Evolutionary conservation across 2,888 invertebrate species (phyloP), one percentile per base, ranked within the genome.

Genomic region (Priocnemis perturbator): DNA sequence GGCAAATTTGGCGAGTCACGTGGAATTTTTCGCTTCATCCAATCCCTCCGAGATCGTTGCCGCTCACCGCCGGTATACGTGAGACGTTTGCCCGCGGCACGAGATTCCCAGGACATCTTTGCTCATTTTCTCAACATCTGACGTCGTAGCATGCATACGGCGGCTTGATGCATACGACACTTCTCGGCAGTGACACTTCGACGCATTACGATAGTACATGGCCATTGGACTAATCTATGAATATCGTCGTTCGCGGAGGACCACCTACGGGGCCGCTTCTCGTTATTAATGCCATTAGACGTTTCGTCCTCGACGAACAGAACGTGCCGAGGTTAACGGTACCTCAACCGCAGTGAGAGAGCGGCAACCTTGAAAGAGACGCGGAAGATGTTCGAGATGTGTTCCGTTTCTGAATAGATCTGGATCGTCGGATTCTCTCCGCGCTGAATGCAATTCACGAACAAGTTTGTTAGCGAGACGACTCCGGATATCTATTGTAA

Each of bases 211-310:
- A 60, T 45, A 23, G 5, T 19, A 52, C 53, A 37, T 68, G 53
- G 44, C 52, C 60, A n/a, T 64, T 56, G 55, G 65, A 59, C 47
- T 62, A 59, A 67, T 58, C 63, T 65, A 56, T 61, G 57, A 59
- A 67, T 62, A 56, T 67, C 63, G 48, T n/a, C 50, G 50, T 17
- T 37, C 50, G 19, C 17, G 3, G 50, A 30, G 71, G 79, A 71
- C 78, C 80, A 80, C 80, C 80, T 73, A 80, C 78, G 64, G 64
- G 64, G 52, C 30, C 66, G 59, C 60, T 45, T 69, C 77, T 77
- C 72, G 75, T 83, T 83, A 82, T 84, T 81, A 83, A 82, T 79
- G 80, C 81, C 82, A 83, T 82, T 83, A 83, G 81, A 81, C 74
- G 78, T 78, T 81, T 82, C 77, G 83, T 83, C 78, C 77, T 75